Evolutionary conservation across 2,113 vertebrate genomes (phyloP).

Genomic region (Neopipo cinnamomea): DNA sequence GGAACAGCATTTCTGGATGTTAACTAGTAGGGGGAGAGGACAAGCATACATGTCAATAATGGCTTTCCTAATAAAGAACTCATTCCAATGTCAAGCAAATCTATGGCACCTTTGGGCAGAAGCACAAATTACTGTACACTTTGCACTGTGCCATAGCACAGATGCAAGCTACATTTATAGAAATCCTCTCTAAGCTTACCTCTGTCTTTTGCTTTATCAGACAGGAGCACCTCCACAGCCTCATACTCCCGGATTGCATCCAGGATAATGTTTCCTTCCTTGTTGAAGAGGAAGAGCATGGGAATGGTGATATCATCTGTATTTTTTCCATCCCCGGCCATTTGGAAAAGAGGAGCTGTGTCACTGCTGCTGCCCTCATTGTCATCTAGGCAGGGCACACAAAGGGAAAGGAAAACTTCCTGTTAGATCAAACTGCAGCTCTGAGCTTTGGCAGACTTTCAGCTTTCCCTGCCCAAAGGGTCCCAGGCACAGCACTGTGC

Average conservation of each 20-base stretch:
- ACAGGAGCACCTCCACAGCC: conserved; percentile 94
- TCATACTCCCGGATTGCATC: conserved; percentile 89
- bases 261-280: conserved; percentile 94
- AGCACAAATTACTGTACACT: not conserved
- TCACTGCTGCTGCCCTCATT: conserved; percentile 99
- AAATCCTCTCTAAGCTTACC: conserved; percentile 70
- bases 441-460: not conserved
- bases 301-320: conserved; percentile 92
- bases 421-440: not conserved
- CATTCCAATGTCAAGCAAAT: not conserved
- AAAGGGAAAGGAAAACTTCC: not conserved
- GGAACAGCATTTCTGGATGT: not conserved
- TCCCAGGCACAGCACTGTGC: not conserved
- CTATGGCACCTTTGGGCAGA: not conserved
- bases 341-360: conserved; percentile 97
- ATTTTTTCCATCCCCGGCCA: conserved; percentile 95
- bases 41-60: not conserved
- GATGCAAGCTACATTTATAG: not conserved
- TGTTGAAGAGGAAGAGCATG: conserved; percentile 96
- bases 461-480: not conserved
- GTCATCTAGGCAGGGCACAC: conserved; percentile 81
- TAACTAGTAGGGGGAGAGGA: fast-evolving
- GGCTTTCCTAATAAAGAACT: not conserved
- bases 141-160: not conserved
- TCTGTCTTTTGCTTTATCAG: conserved; percentile 94